These are phyloP conservation scores for Galaxea fascicularis DNA, from an alignment of 92 coral and sea anemone genomes.

Conservation along the genomic window DNA sequence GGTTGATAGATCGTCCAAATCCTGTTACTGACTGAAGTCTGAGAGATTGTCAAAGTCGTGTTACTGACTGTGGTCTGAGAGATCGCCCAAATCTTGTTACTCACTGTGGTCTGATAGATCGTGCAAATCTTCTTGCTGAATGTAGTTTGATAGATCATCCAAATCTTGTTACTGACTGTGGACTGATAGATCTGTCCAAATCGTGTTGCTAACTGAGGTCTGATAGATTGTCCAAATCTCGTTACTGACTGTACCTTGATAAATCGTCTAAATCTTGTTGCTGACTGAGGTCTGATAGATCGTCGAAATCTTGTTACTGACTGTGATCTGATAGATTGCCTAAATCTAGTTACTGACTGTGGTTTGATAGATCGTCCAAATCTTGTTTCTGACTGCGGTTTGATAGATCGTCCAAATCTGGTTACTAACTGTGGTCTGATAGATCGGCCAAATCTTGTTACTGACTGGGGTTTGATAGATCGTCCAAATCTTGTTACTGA, in stretches of 20 bases:
- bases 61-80: background rate
- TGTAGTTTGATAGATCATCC: background rate
- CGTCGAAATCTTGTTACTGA: background rate
- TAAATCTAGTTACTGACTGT: background rate
- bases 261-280: background rate
- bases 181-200: slow-evolving; percentile 3
- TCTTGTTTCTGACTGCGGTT: background rate
- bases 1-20: slow-evolving; percentile 3
- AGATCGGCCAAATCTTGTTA: slow-evolving; percentile 10
- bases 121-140: background rate
- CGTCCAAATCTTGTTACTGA: slow-evolving; percentile 17
- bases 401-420: slow-evolving; percentile 2
- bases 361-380: slow-evolving; percentile 2
- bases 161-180: slow-evolving; percentile 8
- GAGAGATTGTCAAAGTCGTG: background rate
- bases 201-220: background rate
- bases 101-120: background rate
- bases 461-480: background rate
- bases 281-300: background rate
- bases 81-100: background rate
- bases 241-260: background rate
- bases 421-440: background rate
- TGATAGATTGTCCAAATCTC: slow-evolving; percentile 3
- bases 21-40: background rate
- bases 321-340: no score